A percentile compares a stretch with the other conserved stretches of the same genome.
Conservation (phyloP, 2,113 vertebrate species). For the Piprites chloris region DNA sequence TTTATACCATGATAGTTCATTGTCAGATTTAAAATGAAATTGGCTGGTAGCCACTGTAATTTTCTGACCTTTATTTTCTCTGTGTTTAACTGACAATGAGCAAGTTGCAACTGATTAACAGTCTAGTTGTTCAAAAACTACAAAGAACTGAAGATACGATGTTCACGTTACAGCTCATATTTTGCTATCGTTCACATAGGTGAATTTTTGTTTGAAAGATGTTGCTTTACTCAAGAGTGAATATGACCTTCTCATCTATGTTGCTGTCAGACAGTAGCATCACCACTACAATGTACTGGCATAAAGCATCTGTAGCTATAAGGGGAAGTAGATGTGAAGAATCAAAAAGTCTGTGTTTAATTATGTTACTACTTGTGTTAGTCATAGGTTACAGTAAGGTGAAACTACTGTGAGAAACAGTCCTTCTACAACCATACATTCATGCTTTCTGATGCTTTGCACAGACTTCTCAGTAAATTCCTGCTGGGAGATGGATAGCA, state of each 20-base stretch:
- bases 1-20: background rate
- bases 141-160: background rate
- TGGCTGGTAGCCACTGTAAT: background rate
- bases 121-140: background rate
- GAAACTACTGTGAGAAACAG: background rate
- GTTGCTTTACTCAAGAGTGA: background rate
- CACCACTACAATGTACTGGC: background rate
- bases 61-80: background rate
- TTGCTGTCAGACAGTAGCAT: background rate
- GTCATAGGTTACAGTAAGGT: background rate
- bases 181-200: background rate
- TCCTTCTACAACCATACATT: background rate
- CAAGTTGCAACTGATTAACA: background rate
- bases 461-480: background rate
- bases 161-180: background rate
- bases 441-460: background rate
- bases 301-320: background rate
- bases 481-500: background rate
- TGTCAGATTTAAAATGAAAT: background rate
- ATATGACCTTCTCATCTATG: background rate
- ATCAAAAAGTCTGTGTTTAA: background rate
- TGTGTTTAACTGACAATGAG: background rate
- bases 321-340: background rate
- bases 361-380: background rate
- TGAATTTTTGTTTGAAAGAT: constrained; percentile 25